These are phyloP conservation scores for Anisognathus igniventris DNA, from an alignment of 2,797 vertebrate species.

Conservation along the genomic window DNA sequence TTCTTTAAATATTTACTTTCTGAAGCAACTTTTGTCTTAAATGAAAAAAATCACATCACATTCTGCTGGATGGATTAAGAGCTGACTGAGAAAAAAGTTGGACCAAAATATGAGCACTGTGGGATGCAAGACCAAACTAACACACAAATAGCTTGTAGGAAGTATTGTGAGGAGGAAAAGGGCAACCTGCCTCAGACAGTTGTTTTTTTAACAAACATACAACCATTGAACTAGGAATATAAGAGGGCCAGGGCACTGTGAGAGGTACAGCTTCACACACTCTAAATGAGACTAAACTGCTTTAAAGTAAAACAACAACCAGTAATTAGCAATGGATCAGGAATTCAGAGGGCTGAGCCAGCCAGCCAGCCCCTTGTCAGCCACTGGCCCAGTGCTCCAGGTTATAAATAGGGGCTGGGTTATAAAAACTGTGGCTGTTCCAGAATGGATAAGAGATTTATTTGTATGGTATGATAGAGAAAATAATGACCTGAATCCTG, in stretches of 20 bases:
- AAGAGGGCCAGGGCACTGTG: neutral
- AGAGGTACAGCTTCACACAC: neutral
- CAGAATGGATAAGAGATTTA: neutral
- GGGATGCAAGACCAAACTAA: neutral
- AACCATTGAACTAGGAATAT: neutral
- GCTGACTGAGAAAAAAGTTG: neutral
- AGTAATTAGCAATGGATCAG: neutral
- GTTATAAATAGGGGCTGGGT: neutral
- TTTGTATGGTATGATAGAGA: neutral
- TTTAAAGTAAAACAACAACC: neutral
- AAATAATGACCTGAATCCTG: neutral
- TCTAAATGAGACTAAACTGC: neutral
- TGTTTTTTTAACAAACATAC: neutral
- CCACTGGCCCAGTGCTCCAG: neutral
- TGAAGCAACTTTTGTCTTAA: neutral
- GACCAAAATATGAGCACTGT: neutral
- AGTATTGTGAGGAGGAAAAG: neutral
- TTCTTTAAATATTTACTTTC: neutral
- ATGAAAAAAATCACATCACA: neutral
- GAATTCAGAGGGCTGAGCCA: neutral
- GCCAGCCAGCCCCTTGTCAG: neutral
- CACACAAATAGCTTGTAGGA: neutral
- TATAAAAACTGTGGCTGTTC: neutral
- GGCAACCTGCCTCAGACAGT: neutral
- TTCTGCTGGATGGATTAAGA: neutral